phyloP scores from a whole-genome alignment of 2,888 invertebrate genomes.

The Gymnocheta viridis region DNA sequence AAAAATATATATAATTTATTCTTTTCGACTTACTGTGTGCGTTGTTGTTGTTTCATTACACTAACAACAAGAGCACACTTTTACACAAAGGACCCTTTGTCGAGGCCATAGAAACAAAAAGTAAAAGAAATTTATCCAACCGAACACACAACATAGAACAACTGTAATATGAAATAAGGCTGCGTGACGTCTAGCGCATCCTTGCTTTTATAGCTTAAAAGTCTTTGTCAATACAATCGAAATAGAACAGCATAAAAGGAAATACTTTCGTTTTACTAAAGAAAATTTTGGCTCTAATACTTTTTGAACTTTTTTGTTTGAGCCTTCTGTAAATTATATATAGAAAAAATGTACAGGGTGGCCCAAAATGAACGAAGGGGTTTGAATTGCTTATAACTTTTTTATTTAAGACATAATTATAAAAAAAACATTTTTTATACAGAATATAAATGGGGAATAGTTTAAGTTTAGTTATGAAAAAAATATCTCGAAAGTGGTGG shows the following conservation, averaged over 20 bases:
- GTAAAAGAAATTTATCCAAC: background rate
- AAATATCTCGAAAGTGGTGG: too few relatives aligned
- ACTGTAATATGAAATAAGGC: slow-evolving; percentile 43
- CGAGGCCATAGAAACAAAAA: slow-evolving; percentile 43
- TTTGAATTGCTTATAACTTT: too few relatives aligned
- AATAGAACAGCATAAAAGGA: background rate
- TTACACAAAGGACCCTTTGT: slow-evolving; percentile 38
- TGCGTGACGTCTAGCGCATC: slow-evolving; percentile 64
- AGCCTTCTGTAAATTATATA: too few relatives aligned
- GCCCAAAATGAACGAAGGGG: too few relatives aligned
- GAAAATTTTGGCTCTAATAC: too few relatives aligned
- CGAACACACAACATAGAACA: background rate
- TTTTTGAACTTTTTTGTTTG: too few relatives aligned
- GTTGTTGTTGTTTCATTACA: slow-evolving; percentile 8
- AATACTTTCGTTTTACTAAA: background rate
- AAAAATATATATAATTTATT: slow-evolving; percentile 12
- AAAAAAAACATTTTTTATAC: too few relatives aligned
- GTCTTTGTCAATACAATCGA: background rate
- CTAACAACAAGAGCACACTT: slow-evolving; percentile 16
- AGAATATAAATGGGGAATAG: too few relatives aligned
- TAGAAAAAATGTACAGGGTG: too few relatives aligned
- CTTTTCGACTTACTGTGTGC: background rate
- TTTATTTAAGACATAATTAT: too few relatives aligned
- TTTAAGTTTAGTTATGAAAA: too few relatives aligned
- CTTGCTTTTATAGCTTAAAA: slow-evolving; percentile 47